Percentiles rank a stretch among this genome's conserved stretches.
phyloP scores from a whole-genome alignment of 2,113 vertebrate genomes.

The Lophochroa leadbeateri region DNA sequence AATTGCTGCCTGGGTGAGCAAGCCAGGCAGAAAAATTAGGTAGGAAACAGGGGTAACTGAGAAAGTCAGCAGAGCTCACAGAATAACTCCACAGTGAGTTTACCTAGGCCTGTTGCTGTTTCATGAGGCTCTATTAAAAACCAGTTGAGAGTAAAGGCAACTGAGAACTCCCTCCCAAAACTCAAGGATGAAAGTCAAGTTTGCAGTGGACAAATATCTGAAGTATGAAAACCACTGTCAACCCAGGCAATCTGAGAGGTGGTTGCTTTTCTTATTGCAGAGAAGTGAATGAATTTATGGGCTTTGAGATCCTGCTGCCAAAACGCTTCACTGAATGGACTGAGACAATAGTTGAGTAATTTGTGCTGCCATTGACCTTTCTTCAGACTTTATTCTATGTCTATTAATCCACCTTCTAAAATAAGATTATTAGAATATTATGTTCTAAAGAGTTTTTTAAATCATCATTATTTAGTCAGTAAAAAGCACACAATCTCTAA shows the following conservation, averaged over 20 bases:
- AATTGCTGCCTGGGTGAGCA: not conserved
- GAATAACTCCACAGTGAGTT: slow-evolving; percentile 4
- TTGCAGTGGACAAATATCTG: not conserved
- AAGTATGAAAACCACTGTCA: not conserved
- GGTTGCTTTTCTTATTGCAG: not conserved
- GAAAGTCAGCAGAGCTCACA: not conserved
- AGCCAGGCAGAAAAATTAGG: not conserved
- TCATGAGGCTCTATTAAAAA: slow-evolving; percentile 12
- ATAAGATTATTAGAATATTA: not conserved
- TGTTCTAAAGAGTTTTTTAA: not conserved
- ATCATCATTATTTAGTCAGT: not conserved
- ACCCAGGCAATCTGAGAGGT: not conserved
- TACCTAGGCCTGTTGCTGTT: not conserved
- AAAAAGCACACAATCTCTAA: not conserved
- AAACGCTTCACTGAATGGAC: not conserved
- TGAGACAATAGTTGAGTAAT: not conserved
- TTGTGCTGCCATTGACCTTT: not conserved
- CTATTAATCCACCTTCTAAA: slow-evolving; percentile 18
- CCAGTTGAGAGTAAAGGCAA: not conserved
- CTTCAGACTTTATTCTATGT: not conserved
- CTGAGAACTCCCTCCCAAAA: not conserved
- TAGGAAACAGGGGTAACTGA: not conserved
- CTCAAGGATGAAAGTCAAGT: not conserved
- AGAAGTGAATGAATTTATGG: slow-evolving; percentile 6
- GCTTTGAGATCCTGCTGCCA: not conserved